These are phyloP conservation scores for Cantharis rufa DNA, from an alignment of 2,888 invertebrate genomes.

Conservation along the genomic window DNA sequence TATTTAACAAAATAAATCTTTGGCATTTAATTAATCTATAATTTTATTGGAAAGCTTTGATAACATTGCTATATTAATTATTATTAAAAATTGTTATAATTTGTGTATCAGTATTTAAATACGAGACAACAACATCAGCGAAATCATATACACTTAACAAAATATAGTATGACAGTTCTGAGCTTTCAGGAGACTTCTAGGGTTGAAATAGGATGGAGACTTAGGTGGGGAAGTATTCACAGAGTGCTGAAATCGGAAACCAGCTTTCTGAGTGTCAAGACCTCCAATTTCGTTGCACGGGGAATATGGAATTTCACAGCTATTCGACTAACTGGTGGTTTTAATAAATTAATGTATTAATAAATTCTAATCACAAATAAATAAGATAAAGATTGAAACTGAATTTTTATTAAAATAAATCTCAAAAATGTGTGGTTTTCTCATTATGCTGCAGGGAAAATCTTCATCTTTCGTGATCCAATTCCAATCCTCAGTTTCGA, in stretches of 20 bases:
- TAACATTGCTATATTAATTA: neutral
- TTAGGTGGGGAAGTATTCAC: conserved; percentile 38
- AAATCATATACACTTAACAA: conserved; percentile 40
- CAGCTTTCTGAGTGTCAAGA: conserved; percentile 47
- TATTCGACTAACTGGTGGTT: conserved; percentile 2
- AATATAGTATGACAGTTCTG: conserved; percentile 46
- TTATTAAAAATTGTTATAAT: neutral
- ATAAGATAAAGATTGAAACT: neutral
- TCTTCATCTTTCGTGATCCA: conserved; percentile 45
- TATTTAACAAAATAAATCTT: neutral
- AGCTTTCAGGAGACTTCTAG: conserved; percentile 38
- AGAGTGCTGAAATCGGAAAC: conserved; percentile 50
- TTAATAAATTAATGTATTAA: conserved; percentile 12
- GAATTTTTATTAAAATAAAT: conserved; percentile 3
- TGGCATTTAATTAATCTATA: neutral
- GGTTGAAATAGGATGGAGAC: conserved; percentile 26
- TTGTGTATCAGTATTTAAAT: conserved; percentile 11
- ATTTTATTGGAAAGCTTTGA: neutral
- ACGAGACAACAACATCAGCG: conserved; percentile 21
- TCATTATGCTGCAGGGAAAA: conserved; percentile 41
- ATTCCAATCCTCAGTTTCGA: conserved; percentile 51
- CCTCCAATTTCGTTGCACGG: conserved; percentile 44
- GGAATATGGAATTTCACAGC: conserved; percentile 52
- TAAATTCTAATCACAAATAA: neutral
- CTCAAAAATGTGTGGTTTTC: neutral